phyloP scores from a whole-genome alignment of 2,113 vertebrate species.

The Xyrauchen texanus region DNA sequence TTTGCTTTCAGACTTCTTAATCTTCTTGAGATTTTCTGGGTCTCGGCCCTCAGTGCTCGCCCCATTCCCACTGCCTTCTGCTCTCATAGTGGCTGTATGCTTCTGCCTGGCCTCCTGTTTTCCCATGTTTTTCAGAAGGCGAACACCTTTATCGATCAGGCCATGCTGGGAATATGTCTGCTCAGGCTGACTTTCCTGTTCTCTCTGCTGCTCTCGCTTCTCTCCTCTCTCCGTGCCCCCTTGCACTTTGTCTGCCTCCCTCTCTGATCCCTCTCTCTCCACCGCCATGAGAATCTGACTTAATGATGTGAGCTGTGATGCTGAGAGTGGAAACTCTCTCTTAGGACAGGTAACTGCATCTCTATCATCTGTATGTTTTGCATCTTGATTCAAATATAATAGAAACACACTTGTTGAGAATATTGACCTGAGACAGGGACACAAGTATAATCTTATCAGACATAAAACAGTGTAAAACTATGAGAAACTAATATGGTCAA shows the following conservation, averaged over 20 bases:
- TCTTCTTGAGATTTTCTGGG: constrained; percentile 80
- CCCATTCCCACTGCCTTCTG: constrained; percentile 67
- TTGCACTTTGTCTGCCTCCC: too few species aligned
- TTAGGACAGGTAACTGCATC: constrained; percentile 73
- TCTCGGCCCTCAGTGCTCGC: constrained; percentile 71
- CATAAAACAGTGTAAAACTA: not conserved
- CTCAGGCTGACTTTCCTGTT: constrained; percentile 35
- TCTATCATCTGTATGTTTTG: constrained; percentile 77
- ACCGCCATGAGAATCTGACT: constrained; percentile 62
- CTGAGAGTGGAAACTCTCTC: constrained; percentile 74
- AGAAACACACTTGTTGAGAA: not conserved
- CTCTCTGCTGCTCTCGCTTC: constrained; percentile 40
- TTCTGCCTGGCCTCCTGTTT: constrained; percentile 94
- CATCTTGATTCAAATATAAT: constrained; percentile 62
- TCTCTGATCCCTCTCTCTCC: constrained; percentile 48
- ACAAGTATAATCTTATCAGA: not conserved
- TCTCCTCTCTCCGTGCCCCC: constrained; percentile 49
- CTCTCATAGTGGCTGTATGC: constrained; percentile 67
- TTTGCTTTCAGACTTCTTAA: constrained; percentile 75
- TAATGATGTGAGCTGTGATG: constrained; percentile 69
- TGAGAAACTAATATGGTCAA: too few species aligned
- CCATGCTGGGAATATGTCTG: constrained; percentile 67
- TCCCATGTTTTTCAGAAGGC: constrained; percentile 83
- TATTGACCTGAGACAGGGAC: not conserved
- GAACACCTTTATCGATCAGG: constrained; percentile 76